A percentile compares a stretch with the other conserved stretches of the same genome.
Conservation (phyloP, 2,113 vertebrate species). For the Myrmecobius fasciatus region DNA sequence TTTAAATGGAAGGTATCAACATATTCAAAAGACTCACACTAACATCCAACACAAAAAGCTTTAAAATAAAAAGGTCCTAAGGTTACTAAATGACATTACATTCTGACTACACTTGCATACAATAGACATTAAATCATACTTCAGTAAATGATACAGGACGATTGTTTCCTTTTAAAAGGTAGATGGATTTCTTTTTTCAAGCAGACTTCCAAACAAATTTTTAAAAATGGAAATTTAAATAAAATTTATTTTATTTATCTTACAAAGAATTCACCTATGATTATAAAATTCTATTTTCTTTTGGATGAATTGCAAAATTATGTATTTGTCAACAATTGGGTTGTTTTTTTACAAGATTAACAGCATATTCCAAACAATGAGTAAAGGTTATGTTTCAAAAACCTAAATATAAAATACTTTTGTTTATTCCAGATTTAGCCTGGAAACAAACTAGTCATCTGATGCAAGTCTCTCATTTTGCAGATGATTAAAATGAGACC, state of each 20-base stretch:
- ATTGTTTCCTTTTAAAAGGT: conserved; percentile 24
- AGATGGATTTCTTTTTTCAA: neutral
- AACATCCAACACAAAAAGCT: conserved; percentile 12
- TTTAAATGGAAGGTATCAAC: conserved; percentile 36
- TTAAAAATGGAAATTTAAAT: neutral
- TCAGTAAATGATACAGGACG: neutral
- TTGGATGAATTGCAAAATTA: conserved; percentile 22
- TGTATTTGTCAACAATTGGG: neutral
- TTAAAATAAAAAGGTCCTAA: neutral
- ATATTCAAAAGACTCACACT: neutral
- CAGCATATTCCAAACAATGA: neutral
- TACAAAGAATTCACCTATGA: neutral
- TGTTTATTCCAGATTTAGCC: neutral
- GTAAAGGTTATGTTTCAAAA: conserved; percentile 11
- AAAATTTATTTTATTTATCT: neutral
- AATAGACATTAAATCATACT: conserved; percentile 1
- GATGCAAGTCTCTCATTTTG: neutral
- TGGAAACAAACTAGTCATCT: neutral
- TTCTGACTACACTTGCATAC: neutral
- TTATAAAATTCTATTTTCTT: neutral
- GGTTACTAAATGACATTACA: neutral
- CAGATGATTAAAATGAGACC: neutral
- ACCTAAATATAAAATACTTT: neutral
- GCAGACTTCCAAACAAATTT: neutral
- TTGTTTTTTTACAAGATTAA: neutral